Base-by-base conservation (phyloP, 2,113 vertebrate species). In the Chlamydotis undulata region DNA sequence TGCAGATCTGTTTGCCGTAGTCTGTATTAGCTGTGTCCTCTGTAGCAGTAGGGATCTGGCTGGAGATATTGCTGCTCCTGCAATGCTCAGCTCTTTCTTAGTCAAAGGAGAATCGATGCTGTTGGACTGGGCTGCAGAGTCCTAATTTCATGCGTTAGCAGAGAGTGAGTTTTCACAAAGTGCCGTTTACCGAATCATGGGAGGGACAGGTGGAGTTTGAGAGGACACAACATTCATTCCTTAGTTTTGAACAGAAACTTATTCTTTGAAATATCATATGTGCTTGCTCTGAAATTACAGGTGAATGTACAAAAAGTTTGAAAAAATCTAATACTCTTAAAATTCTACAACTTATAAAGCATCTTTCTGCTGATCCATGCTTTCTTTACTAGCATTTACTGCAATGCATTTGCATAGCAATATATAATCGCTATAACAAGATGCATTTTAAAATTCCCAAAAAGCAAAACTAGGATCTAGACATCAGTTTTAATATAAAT, bases 1-100 rank as follows among this genome's bases (percentile, higher is more conserved):
- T 92, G 73, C 74, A 65, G 92, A 26, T 84, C 52, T 87, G 90
- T 91, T 90, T 94, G 92, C 93, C n/a, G 60, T 6, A 67, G 86
- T 56, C 59, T 76, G 81, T 65, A 3, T 61, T 33, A 43, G 75
- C 96, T 63, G 53, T 59, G 70, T 69, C 90, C 80, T 35, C 61
- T 39, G 70, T 9, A 94, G 96, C 90, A 75, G 60, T 12, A 29
- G 83, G 90, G 77, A 56, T 69, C 81, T 92, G 90, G 77, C 39
- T 8, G 47, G 83, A 73, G 73, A 8, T 41, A 8, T 6, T 45
- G 5, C 56, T 90, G 93, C 90, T 57, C 7, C 87, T 71, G 70
- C 78, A 77, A 4, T 16, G 60, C 64, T 83, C 12, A 3, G 37
- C 3, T 31, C 77, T 53, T 53, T 12, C 52, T 35, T 56, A 29